Percentiles rank a stretch among this genome's conserved stretches.
Conservation (phyloP, 2,797 vertebrate genomes). For the Meriones psammophilus region DNA sequence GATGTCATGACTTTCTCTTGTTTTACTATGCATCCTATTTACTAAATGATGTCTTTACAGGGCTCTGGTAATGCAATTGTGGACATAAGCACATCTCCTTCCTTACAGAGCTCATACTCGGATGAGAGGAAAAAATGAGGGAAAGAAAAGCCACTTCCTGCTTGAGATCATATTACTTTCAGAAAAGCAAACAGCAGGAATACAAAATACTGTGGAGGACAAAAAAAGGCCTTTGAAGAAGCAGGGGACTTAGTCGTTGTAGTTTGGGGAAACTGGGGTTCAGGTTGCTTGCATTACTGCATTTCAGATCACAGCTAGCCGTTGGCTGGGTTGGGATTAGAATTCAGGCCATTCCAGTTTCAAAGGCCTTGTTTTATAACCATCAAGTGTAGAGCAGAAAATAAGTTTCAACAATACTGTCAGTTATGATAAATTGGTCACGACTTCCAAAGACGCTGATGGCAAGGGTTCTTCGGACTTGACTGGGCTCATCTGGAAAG, state of each 20-base stretch:
- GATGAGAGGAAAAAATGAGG: background rate
- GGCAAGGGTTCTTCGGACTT: background rate
- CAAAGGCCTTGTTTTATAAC: constrained; percentile 21
- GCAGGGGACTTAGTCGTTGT: background rate
- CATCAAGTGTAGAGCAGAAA: constrained; percentile 15
- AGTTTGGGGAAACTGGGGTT: background rate
- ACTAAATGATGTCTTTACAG: background rate
- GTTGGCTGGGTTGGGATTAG: background rate
- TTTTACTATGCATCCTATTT: background rate
- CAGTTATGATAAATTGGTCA: constrained; percentile 18
- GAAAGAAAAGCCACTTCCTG: background rate
- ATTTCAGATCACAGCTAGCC: background rate
- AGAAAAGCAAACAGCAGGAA: background rate
- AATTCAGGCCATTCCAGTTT: background rate
- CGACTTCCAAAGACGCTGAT: constrained; percentile 46
- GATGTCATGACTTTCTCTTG: background rate
- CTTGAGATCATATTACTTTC: background rate
- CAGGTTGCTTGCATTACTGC: background rate
- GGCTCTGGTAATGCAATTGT: background rate
- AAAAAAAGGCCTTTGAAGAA: background rate
- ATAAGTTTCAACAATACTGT: constrained; percentile 6
- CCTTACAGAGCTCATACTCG: background rate
- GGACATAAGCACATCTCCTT: background rate
- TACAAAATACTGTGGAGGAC: background rate
- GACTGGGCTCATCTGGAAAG: background rate